Conservation (phyloP, 2,888 invertebrate genomes). For the Palloptera scutellata region DNA sequence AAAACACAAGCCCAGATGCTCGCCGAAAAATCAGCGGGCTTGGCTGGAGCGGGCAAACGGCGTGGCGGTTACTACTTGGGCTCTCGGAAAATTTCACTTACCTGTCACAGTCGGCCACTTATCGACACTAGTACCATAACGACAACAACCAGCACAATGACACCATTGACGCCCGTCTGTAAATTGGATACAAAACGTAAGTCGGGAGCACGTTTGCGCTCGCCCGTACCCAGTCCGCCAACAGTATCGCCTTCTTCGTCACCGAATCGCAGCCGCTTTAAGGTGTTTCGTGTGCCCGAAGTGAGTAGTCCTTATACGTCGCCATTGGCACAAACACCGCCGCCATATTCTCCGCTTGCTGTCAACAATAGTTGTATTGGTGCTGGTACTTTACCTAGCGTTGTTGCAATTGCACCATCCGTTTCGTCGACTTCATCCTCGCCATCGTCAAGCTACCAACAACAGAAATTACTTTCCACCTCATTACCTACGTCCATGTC, state of each 20-base stretch:
- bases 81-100: constrained; percentile 76
- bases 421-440: constrained; percentile 34
- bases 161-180: constrained; percentile 47
- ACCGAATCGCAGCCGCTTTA: constrained; percentile 69
- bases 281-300: constrained; percentile 63
- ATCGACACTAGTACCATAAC: constrained; percentile 63
- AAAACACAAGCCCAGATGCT: constrained; percentile 57
- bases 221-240: constrained; percentile 73
- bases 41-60: constrained; percentile 43
- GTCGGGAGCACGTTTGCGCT: constrained; percentile 69
- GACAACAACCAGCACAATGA: constrained; percentile 41
- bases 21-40: constrained; percentile 46
- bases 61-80: constrained; percentile 61
- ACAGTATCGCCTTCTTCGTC: constrained; percentile 74
- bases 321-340: constrained; percentile 47
- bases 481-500: constrained; percentile 56
- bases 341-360: constrained; percentile 17
- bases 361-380: constrained; percentile 20
- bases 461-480: constrained; percentile 46
- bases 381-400: constrained; percentile 26
- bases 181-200: constrained; percentile 60
- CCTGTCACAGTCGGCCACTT: constrained; percentile 70
- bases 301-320: constrained; percentile 57
- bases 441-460: constrained; percentile 45
- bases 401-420: constrained; percentile 26